Base-by-base conservation (phyloP, 2,797 vertebrate genomes). In the Parotocinclus haroldoi region DNA sequence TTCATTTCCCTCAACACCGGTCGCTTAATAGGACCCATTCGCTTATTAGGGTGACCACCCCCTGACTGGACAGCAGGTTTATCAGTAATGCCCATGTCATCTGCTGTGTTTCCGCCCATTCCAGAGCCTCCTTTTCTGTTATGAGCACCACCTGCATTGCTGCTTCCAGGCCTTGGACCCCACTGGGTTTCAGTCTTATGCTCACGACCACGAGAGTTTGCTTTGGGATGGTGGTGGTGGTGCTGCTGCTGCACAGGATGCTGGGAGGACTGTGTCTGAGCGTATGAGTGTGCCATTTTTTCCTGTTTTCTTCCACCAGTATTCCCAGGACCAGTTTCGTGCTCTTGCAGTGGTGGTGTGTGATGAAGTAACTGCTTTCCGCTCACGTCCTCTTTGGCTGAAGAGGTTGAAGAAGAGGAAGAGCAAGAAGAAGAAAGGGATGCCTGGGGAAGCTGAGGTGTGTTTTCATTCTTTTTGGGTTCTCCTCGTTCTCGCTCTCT, bases 181-280 rank as follows among this genome's bases (percentile, higher is more conserved):
- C 95, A 97, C 42, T 95, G 93, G 0, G 95, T 96, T 77, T 96
- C 95, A 0, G 93, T 95, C 81, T 92, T 95, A 79, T 91, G 92
- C 60, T 96, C 95, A 6, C 94, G 75, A 49, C 89, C 85, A 77
- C 90, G 80, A 81, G 83, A 81, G 89, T 84, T 85, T 50, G 82
- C 60, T 68, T 92, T 93, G 48, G 88, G 87, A 72, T 91, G 86
- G 38, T 86, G 81, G 73, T 89, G 87, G 27, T 27, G 81, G 73
- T 89, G 87, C 2, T 27, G 27, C 54, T 82, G 87, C 52, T 82
- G 76, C 63, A 58, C 76, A 12, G 83, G 52, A 37, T 76, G 50
- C 66, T 82, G 72, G 18, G 85, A 65, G 58, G 86, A 63, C 77
- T 84, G 89, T 10, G 73, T n/a, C 14, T 73, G 60, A 0, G 48